Evolutionary conservation across 1,140 invertebrate species (phyloP).

Genomic region (Copidosoma floridanum): DNA sequence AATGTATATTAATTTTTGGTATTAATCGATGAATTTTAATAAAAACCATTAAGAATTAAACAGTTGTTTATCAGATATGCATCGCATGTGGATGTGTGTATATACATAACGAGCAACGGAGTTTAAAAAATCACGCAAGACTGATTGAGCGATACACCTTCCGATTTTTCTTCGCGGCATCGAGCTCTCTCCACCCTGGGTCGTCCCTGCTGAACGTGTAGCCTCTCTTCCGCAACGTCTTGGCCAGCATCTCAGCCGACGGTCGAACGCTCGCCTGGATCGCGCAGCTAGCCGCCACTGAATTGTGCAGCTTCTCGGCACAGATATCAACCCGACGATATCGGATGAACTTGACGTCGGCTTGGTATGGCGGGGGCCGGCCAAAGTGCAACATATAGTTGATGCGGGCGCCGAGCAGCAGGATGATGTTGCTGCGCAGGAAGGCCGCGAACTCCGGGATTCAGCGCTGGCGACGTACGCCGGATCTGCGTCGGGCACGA

Average conservation of each 20-base stretch:
- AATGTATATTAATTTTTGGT: too few relatives aligned
- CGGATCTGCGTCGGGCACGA: constrained; percentile 77
- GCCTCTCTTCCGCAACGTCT: constrained; percentile 38
- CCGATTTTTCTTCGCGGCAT: constrained; percentile 58
- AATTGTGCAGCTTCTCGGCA: constrained; percentile 91
- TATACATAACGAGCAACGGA: too few relatives aligned
- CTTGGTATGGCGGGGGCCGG: constrained; percentile 76
- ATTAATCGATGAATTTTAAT: too few relatives aligned
- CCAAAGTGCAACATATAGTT: constrained; percentile 99
- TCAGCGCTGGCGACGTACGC: constrained; percentile 82
- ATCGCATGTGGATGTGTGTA: too few relatives aligned
- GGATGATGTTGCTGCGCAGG: constrained; percentile 81
- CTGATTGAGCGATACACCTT: too few relatives aligned
- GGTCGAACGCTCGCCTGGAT: constrained; percentile 79
- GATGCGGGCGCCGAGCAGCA: constrained; percentile 86
- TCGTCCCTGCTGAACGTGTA: constrained; percentile 51
- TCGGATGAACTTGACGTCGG: constrained; percentile 87
- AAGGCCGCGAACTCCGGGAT: constrained; percentile 80
- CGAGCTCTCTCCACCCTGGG: constrained; percentile 63
- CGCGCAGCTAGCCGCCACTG: constrained; percentile 69
- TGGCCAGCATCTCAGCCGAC: constrained; percentile 63
- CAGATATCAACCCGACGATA: constrained; percentile 80
- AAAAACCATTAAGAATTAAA: too few relatives aligned
- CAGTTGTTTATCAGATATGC: too few relatives aligned
- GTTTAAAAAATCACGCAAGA: too few relatives aligned